phyloP scores from a whole-genome alignment of 2,113 vertebrate species.

The Megatriorchis doriae region DNA sequence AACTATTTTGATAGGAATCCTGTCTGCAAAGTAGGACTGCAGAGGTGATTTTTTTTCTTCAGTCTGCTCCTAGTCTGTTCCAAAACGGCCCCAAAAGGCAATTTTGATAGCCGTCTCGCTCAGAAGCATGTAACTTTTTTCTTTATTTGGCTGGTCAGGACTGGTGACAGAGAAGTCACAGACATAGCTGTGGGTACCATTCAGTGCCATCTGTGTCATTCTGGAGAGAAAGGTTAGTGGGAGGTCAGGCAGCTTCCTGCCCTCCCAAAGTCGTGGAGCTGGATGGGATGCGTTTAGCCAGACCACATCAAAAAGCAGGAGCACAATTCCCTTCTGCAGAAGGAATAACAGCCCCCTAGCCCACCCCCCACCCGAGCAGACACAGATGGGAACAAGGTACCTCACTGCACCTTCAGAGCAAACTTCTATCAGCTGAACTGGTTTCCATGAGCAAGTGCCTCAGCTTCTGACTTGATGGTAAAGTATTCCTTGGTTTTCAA shows the following conservation, averaged over 20 bases:
- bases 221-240: neutral
- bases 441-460: neutral
- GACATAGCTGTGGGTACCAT: neutral
- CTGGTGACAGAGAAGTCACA: neutral
- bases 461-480: neutral
- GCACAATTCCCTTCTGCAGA: neutral
- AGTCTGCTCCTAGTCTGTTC: neutral
- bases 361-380: rapidly evolving
- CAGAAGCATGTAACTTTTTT: neutral
- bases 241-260: neutral
- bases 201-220: neutral
- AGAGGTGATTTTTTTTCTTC: neutral
- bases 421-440: neutral
- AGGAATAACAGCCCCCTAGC: neutral
- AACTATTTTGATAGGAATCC: neutral
- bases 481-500: neutral
- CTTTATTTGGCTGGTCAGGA: neutral
- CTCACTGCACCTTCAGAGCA: neutral
- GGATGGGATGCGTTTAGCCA: neutral
- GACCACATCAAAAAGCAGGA: neutral
- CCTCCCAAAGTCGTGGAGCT: neutral
- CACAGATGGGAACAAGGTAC: neutral
- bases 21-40: neutral
- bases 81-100: neutral
- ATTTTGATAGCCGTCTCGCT: neutral